Evolutionary conservation across 2,888 invertebrate species (phyloP), one percentile per base, ranked within the genome.

Genomic region (Catotricha subobsoleta): DNA sequence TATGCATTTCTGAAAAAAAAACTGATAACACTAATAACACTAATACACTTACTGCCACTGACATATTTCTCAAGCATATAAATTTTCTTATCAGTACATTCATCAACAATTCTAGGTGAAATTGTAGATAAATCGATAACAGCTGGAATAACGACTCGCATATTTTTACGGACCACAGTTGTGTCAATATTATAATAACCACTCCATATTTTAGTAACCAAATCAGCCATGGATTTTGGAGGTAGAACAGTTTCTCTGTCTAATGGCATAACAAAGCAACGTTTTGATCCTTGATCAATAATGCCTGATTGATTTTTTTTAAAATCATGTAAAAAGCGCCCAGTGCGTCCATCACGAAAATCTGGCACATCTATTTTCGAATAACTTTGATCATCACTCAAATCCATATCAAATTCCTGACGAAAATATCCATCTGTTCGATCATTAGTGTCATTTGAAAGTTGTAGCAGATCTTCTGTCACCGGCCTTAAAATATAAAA

Each of bases 271-370:
- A 88, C 73, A 65, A 91, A 95, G 66, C 95, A 95, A 21, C 84
- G 76, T 40, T 67, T 65, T 28, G 72, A 69, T 44, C 74, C 74
- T 13, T 71, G 63, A 62, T 90, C 88, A 44, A 87, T 74, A 46
- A 90, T 88, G 54, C 76, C 76, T 27, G 78, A 74, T 40, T 69
- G 61, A 50, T 79, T 79, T 49, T 74, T 72, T 48, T 76, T 77
- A 59, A 95, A 95, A 62, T 95, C 92, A 54, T 95, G 94, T 51
- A 94, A 77, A 56, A 92, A 91, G 47, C 83, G 73, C 41, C 90
- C 86, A 35, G 72, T 72, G 27, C 80, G 73, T 2, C 86, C 87
- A 48, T 81, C 79, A 46, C 74, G 74, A 55, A 86, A 84, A 55
- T 82, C 79, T 12, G 83, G 80, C 7, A 94, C 88, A 51, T 81